Evolutionary conservation across 2,888 invertebrate species (phyloP).

Genomic region (Phymatocera aterrima): DNA sequence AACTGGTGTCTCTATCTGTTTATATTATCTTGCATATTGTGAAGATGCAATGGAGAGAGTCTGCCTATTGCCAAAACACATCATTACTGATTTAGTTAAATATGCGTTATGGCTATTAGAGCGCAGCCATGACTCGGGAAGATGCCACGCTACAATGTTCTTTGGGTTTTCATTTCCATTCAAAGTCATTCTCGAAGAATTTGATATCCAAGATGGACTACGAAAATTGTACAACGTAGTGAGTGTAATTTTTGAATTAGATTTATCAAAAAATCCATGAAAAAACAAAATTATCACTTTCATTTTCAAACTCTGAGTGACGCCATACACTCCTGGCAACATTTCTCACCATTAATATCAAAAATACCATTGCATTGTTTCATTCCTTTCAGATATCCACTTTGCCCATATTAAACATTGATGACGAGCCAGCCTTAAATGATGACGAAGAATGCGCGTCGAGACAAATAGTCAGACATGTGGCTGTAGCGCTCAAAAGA

Average conservation of each 20-base stretch:
- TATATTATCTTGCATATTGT: slow-evolving; percentile 97
- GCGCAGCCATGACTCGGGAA: slow-evolving; percentile 97
- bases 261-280: too few relatives aligned
- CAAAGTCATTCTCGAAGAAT: slow-evolving; percentile 93
- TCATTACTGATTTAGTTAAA: slow-evolving; percentile 87
- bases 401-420: slow-evolving; percentile 87
- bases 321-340: too few relatives aligned
- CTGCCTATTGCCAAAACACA: slow-evolving; percentile 88
- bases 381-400: slow-evolving; percentile 83
- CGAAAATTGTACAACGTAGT: slow-evolving; percentile 96
- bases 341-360: slow-evolving; percentile 8
- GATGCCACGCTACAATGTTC: slow-evolving; percentile 99
- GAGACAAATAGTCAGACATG: slow-evolving; percentile 92
- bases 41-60: slow-evolving; percentile 99
- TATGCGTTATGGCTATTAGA: slow-evolving; percentile 97
- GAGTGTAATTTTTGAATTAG: slow-evolving; percentile 65
- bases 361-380: slow-evolving; percentile 47
- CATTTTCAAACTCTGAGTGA: not conserved
- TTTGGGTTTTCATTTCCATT: slow-evolving; percentile 97
- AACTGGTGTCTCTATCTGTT: slow-evolving; percentile 96
- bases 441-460: slow-evolving; percentile 95
- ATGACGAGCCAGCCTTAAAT: slow-evolving; percentile 78
- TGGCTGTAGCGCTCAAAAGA: slow-evolving; percentile 91
- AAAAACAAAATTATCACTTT: too few relatives aligned
- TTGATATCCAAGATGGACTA: slow-evolving; percentile 95